Percentiles rank a stretch among this genome's conserved stretches.
These are phyloP conservation scores for Rhipidura dahli DNA, from an alignment of 2,113 vertebrate species.

Conservation along the genomic window DNA sequence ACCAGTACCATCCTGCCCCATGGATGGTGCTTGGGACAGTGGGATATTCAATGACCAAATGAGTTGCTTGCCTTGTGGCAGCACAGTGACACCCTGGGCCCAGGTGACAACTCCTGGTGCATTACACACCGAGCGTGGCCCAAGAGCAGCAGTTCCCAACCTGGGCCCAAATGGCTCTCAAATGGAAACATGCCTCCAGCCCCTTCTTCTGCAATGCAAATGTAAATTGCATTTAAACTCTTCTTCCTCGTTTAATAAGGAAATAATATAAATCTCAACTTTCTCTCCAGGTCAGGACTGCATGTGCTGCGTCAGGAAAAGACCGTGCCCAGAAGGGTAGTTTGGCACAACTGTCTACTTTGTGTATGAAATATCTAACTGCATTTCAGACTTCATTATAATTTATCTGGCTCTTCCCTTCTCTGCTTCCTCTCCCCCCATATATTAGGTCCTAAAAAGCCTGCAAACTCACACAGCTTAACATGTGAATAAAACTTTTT, in stretches of 20 bases:
- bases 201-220: background rate
- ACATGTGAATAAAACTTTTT: background rate
- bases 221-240: background rate
- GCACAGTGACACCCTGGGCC: background rate
- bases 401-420: background rate
- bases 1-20: background rate
- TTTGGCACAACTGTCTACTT: background rate
- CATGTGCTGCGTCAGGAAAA: background rate
- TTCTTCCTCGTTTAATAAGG: background rate
- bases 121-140: rapidly evolving
- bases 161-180: rapidly evolving
- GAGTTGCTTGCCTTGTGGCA: background rate
- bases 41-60: background rate
- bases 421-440: background rate
- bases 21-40: background rate
- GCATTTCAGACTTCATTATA: background rate
- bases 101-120: background rate
- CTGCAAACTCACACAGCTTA: background rate
- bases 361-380: background rate
- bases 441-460: background rate
- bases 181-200: background rate
- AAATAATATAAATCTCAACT: background rate
- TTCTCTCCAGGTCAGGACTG: background rate
- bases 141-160: background rate
- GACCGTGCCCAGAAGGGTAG: background rate